Base-by-base conservation (phyloP, 1,140 invertebrate genomes). In the Pseudomyrmex dendroicus region DNA sequence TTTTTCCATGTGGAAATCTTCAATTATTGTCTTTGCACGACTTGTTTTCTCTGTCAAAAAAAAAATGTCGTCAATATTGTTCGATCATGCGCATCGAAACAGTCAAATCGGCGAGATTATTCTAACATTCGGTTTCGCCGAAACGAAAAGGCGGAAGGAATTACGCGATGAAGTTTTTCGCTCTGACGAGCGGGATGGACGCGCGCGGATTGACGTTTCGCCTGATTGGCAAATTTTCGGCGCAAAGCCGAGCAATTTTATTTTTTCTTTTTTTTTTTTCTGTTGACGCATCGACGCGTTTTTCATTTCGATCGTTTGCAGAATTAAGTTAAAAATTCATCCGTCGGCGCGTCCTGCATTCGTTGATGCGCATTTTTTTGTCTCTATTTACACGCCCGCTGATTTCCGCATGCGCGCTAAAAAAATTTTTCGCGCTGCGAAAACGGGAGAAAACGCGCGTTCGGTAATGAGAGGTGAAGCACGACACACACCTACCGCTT, bases 251-350 rank as follows among this genome's bases (percentile, higher is more conserved):
- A 17, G 35, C 76, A 59, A 72, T 72, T 80, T 80, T 35, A 7
- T 57, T 70, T 52, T 70, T 54, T 70, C 50, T 20, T 20, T 20
- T 20, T 20, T 59, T 80, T 80, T 35, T 35, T 57, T 70, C 54
- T 70, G 66, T 70, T 59, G 66, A 70, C 76, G 76, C 76, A 66
- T 80, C 76, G 64, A 78, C 76, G 76, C 64, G 76, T 70, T 78
- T 80, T 80, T 70, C 76, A 80, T 72, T 70, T 80, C 44, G 76
- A 64, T 80, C 76, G 76, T 80, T 80, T 80, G 46, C 54, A 10
- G 70, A 80, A 80, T 80, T 54, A 80, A 44, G 66, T 80, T 80
- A 80, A 80, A 80, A 80, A 80, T 80, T 80, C 76, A 80, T 80
- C 54, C 66, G 22, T 25, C 22, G 22, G 54, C 64, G 50, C 46